phyloP scores from a whole-genome alignment of 2,113 vertebrate species.

The Amblyopsis rosae region DNA sequence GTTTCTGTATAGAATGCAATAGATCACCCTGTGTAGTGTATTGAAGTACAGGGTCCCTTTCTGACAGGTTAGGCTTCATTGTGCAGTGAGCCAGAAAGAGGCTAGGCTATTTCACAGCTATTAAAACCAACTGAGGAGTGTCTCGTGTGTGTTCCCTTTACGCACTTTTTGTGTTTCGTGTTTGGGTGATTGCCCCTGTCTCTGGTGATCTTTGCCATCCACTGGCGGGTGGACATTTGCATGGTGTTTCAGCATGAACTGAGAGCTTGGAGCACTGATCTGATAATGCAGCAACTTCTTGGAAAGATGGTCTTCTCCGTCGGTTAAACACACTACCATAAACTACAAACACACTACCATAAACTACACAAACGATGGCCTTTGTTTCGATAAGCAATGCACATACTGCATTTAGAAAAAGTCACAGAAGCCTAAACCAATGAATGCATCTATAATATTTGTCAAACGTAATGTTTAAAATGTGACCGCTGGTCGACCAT shows the following conservation, averaged over 20 bases:
- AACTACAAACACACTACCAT: constrained; percentile 17
- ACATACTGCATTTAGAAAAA: too few relatives aligned
- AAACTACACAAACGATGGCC: too few relatives aligned
- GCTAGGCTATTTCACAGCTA: constrained; percentile 37
- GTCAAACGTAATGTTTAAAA: too few relatives aligned
- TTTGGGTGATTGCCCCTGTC: constrained; percentile 42
- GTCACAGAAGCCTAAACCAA: too few relatives aligned
- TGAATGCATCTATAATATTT: too few relatives aligned
- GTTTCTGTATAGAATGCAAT: constrained; percentile 11
- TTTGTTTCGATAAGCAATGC: too few relatives aligned
- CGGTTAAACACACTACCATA: not conserved
- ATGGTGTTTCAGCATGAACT: constrained; percentile 38
- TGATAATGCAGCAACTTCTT: constrained; percentile 31
- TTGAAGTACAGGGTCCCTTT: constrained; percentile 33
- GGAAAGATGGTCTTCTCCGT: constrained; percentile 51
- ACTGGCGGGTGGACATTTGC: constrained; percentile 50
- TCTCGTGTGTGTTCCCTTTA: constrained; percentile 40
- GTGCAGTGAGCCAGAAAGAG: constrained; percentile 25
- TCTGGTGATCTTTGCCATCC: constrained; percentile 55
- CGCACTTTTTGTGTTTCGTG: constrained; percentile 31
- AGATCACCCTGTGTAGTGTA: constrained; percentile 31
- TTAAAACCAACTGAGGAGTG: constrained; percentile 28
- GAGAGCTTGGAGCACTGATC: constrained; percentile 35
- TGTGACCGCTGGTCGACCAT: too few relatives aligned
- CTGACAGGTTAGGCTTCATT: constrained; percentile 14